Percentiles rank a stretch among this genome's conserved stretches.
phyloP scores from a whole-genome alignment of 2,888 invertebrate species.

The Gisinianus flammeolus region DNA sequence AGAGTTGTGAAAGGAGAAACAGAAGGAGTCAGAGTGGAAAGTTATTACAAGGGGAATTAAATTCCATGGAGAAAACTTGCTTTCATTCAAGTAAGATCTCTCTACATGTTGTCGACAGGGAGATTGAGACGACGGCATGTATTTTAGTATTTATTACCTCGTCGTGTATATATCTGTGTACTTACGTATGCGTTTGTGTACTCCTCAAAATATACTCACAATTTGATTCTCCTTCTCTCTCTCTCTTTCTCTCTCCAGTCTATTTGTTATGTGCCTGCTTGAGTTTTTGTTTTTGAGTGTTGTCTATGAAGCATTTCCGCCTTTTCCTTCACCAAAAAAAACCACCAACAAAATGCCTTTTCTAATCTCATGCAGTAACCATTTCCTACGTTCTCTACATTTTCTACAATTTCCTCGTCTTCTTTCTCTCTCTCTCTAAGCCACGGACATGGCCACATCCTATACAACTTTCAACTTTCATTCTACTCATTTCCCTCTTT shows the following conservation, averaged over 20 bases:
- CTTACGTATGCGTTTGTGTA: too few species aligned
- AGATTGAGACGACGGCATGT: neutral
- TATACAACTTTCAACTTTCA: too few species aligned
- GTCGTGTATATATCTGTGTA: too few species aligned
- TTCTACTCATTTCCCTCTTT: neutral
- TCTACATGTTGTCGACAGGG: neutral
- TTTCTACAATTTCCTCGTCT: neutral
- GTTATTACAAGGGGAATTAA: conserved; percentile 17
- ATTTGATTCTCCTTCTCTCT: neutral
- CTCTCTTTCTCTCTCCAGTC: neutral
- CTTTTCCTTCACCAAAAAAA: neutral
- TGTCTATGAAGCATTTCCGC: conserved; percentile 3
- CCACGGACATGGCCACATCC: too few species aligned
- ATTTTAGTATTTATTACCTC: conserved; percentile 22
- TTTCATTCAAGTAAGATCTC: conserved; percentile 4
- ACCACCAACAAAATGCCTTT: neutral
- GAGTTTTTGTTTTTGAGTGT: neutral
- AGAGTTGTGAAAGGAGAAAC: neutral
- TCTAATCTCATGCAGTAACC: neutral
- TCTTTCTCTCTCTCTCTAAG: neutral
- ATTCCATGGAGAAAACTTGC: conserved; percentile 3
- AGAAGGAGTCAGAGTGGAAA: conserved; percentile 8
- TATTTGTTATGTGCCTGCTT: neutral
- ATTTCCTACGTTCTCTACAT: too few species aligned
- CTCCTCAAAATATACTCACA: too few species aligned